Evolutionary conservation across 2,113 vertebrate species (phyloP).

Genomic region (Forbesichthys agassizii): DNA sequence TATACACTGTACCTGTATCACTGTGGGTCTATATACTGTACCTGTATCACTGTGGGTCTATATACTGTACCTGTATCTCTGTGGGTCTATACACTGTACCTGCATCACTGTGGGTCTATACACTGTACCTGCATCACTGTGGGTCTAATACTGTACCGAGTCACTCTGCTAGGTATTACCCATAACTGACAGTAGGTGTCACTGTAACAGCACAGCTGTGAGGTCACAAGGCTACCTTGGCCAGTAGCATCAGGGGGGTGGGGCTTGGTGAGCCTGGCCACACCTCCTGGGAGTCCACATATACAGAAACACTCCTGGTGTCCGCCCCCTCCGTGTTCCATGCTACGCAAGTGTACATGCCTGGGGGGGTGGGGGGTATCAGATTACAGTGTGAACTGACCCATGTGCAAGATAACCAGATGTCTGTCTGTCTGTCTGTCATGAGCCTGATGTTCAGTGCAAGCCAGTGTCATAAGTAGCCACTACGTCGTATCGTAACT

Average conservation of each 20-base stretch:
- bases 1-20: no score
- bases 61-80: no score
- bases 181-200: no score
- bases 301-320: conserved; percentile 74
- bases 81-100: no score
- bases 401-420: no score
- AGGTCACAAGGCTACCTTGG: conserved; percentile 56
- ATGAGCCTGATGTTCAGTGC: conserved; percentile 76
- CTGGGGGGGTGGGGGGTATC: conserved; percentile 64
- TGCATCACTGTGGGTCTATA: no score
- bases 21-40: no score
- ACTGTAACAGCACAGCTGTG: background rate
- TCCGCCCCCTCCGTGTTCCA: conserved; percentile 80
- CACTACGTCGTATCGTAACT: background rate
- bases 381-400: no score
- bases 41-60: no score
- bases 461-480: background rate
- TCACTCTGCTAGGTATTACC: no score
- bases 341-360: conserved; percentile 83
- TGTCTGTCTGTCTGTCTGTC: conserved; percentile 21
- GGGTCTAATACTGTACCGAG: no score
- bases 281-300: conserved; percentile 59
- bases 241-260: conserved; percentile 73
- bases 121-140: no score
- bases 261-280: conserved; percentile 37